Percentiles rank a stretch among this genome's conserved stretches.
Conservation (phyloP, 2,113 vertebrate genomes). For the mouse (Mus musculus) region DNA sequence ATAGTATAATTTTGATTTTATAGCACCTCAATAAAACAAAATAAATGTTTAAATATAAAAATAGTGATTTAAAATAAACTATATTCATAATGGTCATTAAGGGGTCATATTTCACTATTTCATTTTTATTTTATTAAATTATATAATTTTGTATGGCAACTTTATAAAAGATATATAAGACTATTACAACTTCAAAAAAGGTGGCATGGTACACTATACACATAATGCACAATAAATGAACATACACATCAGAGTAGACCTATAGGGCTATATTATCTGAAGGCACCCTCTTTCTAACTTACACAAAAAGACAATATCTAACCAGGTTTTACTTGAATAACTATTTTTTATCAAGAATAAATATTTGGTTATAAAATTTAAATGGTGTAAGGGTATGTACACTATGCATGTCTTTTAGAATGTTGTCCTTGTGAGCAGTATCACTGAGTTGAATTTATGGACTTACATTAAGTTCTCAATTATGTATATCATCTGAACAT, state of each 20-base stretch:
- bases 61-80: background rate
- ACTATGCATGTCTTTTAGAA: background rate
- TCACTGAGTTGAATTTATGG: background rate
- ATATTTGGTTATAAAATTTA: background rate
- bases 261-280: no score
- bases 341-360: background rate
- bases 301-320: background rate
- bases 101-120: background rate
- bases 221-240: background rate
- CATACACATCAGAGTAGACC: background rate
- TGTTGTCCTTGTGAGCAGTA: background rate
- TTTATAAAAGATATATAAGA: background rate
- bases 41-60: background rate
- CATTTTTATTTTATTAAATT: background rate
- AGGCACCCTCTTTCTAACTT: fast-evolving
- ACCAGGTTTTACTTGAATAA: background rate
- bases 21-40: background rate
- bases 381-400: background rate
- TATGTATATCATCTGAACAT: background rate
- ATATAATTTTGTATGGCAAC: background rate
- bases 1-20: background rate
- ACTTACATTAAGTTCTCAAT: background rate
- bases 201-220: background rate
- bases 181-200: background rate
- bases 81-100: no score